Evolutionary conservation across 2,888 invertebrate species (phyloP), one percentile per base, ranked within the genome.

Genomic region (Coremacera marginata): DNA sequence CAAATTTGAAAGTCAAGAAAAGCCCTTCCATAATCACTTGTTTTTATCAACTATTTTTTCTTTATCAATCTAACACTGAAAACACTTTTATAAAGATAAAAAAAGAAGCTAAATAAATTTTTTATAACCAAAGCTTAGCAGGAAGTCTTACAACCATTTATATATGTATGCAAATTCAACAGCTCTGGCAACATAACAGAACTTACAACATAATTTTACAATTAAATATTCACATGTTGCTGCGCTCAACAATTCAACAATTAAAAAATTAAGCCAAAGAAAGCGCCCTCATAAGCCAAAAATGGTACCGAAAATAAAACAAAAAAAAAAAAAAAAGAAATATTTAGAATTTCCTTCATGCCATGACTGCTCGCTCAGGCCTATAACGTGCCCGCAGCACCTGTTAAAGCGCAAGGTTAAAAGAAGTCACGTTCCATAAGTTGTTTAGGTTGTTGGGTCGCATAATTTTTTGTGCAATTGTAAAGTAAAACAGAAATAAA

Each of bases 221-320:
- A 55, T 19, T 19, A 55, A 55, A 55, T 7, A 55, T 55, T 19
- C 55, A 19, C 22, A 19, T 19, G 22, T 55, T 9, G 55, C 44
- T 55, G 19, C 55, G 8, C n/a, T n/a, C n/a, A n/a, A n/a, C n/a
- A 55, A 55, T 19, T 19, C 19, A n/a, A 55, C 55, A n/a, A 55
- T 19, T 19, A 55, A 55, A n/a, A 22, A 55, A 55, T 55, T 22
- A 22, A 19, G 19, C 55, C 55, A 55, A 55, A 55, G 55, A 55
- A 55, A 55, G 55, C 55, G 55, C 55, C 55, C 55, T 55, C 55
- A 55, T 55, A 55, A 55, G 19, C 55, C 55, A 19, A 55, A 55
- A 55, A 55, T 19, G 52, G 52, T 1, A 16, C 4, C 52, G 16
- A 19, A 2, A n/a, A 52, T 1, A 52, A 19, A 5, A 16, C 2